Base-by-base conservation (phyloP, 2,113 vertebrate species). In the Dicaeum eximium region DNA sequence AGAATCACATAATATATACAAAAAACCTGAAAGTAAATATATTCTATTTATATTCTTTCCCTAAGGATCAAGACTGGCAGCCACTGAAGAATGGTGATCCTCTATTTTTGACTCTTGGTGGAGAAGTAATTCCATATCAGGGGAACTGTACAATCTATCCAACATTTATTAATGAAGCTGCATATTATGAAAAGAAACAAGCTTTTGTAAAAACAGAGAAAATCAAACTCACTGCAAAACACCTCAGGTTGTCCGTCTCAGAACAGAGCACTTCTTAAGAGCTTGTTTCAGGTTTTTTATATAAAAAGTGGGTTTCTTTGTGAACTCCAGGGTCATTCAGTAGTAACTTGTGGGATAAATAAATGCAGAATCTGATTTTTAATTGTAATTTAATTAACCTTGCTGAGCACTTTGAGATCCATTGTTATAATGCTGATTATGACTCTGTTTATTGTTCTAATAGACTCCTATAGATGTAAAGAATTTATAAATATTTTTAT, bases 131-230 rank as follows among this genome's bases (percentile, higher is more conserved):
- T 92, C 84, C 84, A 19, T 98, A 99, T 92, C 97, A 98, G 21
- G 99, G 98, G 87, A 95, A 98, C 38, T 94, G 95, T 66, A 98
- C 97, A 0, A 98, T 99, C 66, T 99, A 99, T 62, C 99, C 99
- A 12, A 98, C 98, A 28, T 99, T 99, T 95, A 98, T 99, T 92
- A 99, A 99, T 2, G 99, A 99, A 97, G 99, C 99, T 1, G 99
- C 99, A 6, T 99, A 99, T 96, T 99, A 99, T 72, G 99, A 99
- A 95, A 99, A 99, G 97, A 98, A 99, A 70, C 99, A 99, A 97
- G 99, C 99, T 11, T 99, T 99, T 53, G 96, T 99, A 15, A 99
- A 98, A 91, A 99, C 99, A 22, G 96, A 97, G 56, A 98, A 98
- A 96, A 95, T 98, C 85, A 97, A 97, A 58, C 95, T 99, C 94